phyloP scores from a whole-genome alignment of 1,140 invertebrate genomes.

The Trichomalopsis sarcophagae region DNA sequence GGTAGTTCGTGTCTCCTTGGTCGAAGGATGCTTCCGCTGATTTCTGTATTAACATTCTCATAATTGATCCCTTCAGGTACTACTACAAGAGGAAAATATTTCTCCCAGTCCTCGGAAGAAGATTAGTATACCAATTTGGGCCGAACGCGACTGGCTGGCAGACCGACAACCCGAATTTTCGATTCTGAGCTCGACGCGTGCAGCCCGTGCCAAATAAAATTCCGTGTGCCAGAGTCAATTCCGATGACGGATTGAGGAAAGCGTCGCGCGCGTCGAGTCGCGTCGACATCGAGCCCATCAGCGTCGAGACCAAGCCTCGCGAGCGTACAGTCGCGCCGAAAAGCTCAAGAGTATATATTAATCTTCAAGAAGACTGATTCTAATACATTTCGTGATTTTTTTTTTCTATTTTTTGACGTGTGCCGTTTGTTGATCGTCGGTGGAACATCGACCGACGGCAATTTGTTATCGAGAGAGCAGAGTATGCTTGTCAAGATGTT shows the following conservation, averaged over 20 bases:
- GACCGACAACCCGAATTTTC: slow-evolving; percentile 82
- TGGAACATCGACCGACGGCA: not conserved
- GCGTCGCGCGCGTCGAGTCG: not conserved
- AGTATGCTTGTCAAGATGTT: slow-evolving; percentile 23
- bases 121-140: slow-evolving; percentile 92
- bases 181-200: slow-evolving; percentile 57
- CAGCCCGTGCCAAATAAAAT: slow-evolving; percentile 42
- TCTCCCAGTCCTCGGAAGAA: slow-evolving; percentile 85
- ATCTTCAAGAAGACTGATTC: slow-evolving; percentile 46
- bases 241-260: slow-evolving; percentile 32
- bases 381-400: not conserved
- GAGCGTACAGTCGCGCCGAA: not conserved
- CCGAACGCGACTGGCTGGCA: slow-evolving; percentile 85
- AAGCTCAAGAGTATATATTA: slow-evolving; percentile 31
- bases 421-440: not conserved
- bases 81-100: slow-evolving; percentile 91
- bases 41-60: not conserved
- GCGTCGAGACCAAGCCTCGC: not conserved
- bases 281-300: not conserved
- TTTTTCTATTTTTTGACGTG: not conserved
- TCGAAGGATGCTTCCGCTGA: not conserved
- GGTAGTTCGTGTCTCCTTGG: not conserved
- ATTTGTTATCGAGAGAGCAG: slow-evolving; percentile 7
- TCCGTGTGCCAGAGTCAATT: slow-evolving; percentile 44
- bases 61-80: slow-evolving; percentile 77